These are phyloP conservation scores for Yponomeuta malinellus DNA, from an alignment of 2,888 invertebrate species.

Conservation along the genomic window DNA sequence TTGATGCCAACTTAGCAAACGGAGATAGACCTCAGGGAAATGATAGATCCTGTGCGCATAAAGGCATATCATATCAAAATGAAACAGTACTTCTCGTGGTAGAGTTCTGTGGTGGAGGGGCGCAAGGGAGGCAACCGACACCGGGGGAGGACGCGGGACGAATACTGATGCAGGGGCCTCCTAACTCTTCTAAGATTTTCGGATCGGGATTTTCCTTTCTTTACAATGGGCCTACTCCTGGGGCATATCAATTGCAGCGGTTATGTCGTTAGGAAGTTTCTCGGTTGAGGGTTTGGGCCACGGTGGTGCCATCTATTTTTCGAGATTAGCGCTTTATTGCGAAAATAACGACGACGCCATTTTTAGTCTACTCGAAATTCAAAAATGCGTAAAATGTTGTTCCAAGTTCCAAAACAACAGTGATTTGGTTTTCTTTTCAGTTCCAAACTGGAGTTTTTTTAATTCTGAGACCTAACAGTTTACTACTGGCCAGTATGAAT, in stretches of 20 bases:
- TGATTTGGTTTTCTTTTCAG: not conserved
- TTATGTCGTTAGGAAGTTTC: slow-evolving; percentile 76
- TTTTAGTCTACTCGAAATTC: not conserved
- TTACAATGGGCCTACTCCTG: slow-evolving; percentile 75
- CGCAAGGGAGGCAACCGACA: slow-evolving; percentile 50
- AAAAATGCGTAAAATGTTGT: not conserved
- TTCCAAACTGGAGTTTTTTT: not conserved
- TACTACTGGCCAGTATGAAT: not conserved
- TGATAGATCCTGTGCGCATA: too few species aligned
- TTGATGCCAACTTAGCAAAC: too few species aligned
- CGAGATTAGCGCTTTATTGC: slow-evolving; percentile 41
- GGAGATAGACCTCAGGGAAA: too few species aligned
- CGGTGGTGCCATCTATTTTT: slow-evolving; percentile 59
- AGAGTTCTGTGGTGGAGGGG: not conserved
- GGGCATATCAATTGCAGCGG: slow-evolving; percentile 77
- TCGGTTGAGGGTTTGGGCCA: slow-evolving; percentile 43
- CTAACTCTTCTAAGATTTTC: slow-evolving; percentile 73
- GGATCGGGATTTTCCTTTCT: slow-evolving; percentile 75
- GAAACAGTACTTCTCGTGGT: not conserved
- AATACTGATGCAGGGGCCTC: slow-evolving; percentile 65
- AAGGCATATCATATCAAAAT: too few species aligned
- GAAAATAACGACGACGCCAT: slow-evolving; percentile 2
- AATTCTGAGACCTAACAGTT: not conserved
- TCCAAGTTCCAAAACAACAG: too few species aligned
- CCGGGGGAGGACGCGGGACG: slow-evolving; percentile 50